Evolutionary conservation across 2,113 vertebrate species (phyloP).

Genomic region (Pomatostomus ruficeps): DNA sequence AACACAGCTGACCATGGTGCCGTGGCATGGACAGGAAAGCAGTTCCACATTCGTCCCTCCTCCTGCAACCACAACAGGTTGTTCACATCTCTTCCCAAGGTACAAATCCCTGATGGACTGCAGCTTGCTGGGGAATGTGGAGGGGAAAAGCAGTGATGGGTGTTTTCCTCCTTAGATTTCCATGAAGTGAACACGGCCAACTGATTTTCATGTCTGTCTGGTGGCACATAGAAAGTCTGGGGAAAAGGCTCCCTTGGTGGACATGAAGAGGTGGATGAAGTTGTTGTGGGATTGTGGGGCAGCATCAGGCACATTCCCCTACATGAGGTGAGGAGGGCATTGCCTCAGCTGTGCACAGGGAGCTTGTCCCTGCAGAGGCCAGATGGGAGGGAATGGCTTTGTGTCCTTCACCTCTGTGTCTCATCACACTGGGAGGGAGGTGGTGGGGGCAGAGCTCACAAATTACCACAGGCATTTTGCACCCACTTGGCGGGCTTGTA

Average conservation of each 20-base stretch:
- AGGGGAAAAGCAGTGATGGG: accelerated
- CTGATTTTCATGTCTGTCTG: neutral
- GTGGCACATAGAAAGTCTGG: neutral
- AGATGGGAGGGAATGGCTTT: accelerated
- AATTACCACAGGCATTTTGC: neutral
- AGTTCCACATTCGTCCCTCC: neutral
- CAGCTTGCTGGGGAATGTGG: neutral
- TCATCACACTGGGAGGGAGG: neutral
- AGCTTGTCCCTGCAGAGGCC: neutral
- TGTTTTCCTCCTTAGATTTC: neutral
- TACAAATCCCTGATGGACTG: neutral
- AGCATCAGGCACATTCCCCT: accelerated
- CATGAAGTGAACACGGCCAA: accelerated
- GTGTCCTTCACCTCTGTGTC: neutral
- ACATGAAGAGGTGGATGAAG: neutral
- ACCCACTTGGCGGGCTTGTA: neutral
- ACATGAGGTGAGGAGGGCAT: neutral
- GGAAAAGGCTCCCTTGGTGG: neutral
- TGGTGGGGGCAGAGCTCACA: neutral
- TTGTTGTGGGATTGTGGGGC: neutral
- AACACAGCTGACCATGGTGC: neutral
- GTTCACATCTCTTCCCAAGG: neutral
- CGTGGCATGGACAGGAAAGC: neutral
- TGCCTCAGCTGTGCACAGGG: neutral
- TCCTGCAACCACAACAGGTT: neutral